Base-by-base conservation (phyloP, 2,888 invertebrate species). In the Cheilosia pagana region DNA sequence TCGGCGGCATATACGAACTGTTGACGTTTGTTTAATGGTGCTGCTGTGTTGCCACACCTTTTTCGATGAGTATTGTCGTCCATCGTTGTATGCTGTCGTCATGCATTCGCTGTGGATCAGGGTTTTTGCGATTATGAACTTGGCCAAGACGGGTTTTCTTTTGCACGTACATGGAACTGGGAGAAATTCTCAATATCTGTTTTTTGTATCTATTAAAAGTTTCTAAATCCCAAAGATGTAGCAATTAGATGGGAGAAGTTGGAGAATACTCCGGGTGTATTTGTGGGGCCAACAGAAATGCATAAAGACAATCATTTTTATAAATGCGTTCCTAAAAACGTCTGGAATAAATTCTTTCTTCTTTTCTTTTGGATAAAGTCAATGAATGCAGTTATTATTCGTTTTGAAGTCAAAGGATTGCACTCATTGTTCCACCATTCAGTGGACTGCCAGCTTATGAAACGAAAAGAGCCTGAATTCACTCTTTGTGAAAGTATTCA, bases 41-140 rank as follows among this genome's bases (percentile, higher is more conserved):
- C 5, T 52, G 78, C 55, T 39, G 60, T 77, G 62, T 62, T 71
- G 55, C 82, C 82, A 83, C 82, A 78, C 78, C 82, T 83, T 74
- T 74, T 78, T 72, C 25, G 82, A 72, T 67, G 65, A 60, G 45
- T 52, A 35, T 55, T n/a, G 39, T 62, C 62, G 45, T 48, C 21
- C 31, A 21, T 31, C 3, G 48, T 31, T 25, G 21, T 67, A 48
- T 70, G 53, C 57, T 70, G 48, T 62, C 39, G 65, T 62, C 31
- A 52, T 59, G 41, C 41, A 23, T 50, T 28, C 16, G 12, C 28
- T 21, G 43, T 28, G 55, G 60, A 77, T 77, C 81, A 65, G 71
- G 71, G 77, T 82, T 83, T 63, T 78, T 41, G 12, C 23, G 67
- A 75, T 50, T 74, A 59, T 74, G 68, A 74, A 83, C 78, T 83